Base-by-base conservation (phyloP, 2,797 vertebrate species). In the Euphonia xanthogaster region DNA sequence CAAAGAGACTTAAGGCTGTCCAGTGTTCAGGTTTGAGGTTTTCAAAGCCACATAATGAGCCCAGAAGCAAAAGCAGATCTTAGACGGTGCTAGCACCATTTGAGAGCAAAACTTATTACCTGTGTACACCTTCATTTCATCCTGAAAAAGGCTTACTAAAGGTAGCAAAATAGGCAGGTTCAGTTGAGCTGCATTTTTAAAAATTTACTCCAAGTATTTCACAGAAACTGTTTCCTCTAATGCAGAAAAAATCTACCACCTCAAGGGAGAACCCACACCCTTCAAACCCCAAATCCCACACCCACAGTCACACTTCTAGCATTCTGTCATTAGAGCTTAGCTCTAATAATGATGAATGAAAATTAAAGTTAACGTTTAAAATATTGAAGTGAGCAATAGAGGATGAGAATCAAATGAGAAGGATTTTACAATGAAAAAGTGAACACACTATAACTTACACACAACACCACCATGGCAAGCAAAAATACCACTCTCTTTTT, bases 21-120 rank as follows among this genome's bases (percentile, higher is more conserved):
- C 45, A 31, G 7, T 18, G 25, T n/a, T 60, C 50, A 68, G 24
- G 6, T 33, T 33, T 54, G 11, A 39, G 10, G 22, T 39, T 57
- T 54, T n/a, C 13, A 48, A 48, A 74, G 17, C 12, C 6, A 81
- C 5, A 4, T 44, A 93, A 78, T 0, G 0, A 75, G 33, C 24
- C 45, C 24, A 71, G 44, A 96, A 71, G 10, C 17, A 82, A 79
- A 79, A 86, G 11, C 25, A 66, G 31, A 84, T 33, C 5, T 77
- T 42, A 83, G 57, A 66, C 10, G 3, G 16, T 42, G 40, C 19
- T 42, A 42, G 40, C 40, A 42, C 17, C 40, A 42, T 42, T 42
- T 42, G n/a, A 74, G 27, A 58, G 51, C 22, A 77, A 30, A 88
- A 42, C 21, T 72, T 60, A 68, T 1, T 42, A 58, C 10, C 14